Conservation (phyloP, 1,140 invertebrate genomes). For the Nomia melanderi region DNA sequence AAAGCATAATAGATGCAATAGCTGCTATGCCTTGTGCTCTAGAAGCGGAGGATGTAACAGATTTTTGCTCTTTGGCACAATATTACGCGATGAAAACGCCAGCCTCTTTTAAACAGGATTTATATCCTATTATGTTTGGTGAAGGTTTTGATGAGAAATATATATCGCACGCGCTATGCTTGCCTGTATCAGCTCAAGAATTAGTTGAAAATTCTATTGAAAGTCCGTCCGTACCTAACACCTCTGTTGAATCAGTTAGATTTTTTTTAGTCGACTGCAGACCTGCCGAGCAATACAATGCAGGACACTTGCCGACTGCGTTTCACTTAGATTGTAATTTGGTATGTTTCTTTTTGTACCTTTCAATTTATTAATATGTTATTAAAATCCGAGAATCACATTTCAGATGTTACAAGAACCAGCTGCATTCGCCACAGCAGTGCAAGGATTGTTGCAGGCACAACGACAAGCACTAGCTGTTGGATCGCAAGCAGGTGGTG, state of each 20-base stretch:
- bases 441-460: constrained; percentile 94
- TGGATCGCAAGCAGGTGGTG: constrained; percentile 93
- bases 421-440: constrained; percentile 95
- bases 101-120: constrained; percentile 92
- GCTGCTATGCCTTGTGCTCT: constrained; percentile 90
- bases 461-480: constrained; percentile 94
- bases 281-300: constrained; percentile 97
- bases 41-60: constrained; percentile 96
- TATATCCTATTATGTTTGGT: constrained; percentile 83
- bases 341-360: constrained; percentile 77
- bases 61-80: constrained; percentile 97
- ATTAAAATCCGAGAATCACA: neutral
- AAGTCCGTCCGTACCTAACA: constrained; percentile 81
- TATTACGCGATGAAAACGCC: constrained; percentile 97
- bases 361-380: constrained; percentile 12
- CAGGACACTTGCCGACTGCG: constrained; percentile 96
- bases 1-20: constrained; percentile 88
- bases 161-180: constrained; percentile 94
- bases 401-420: constrained; percentile 90
- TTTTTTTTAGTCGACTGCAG: constrained; percentile 99
- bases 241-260: constrained; percentile 83
- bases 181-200: constrained; percentile 95
- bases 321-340: constrained; percentile 99
- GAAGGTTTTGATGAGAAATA: constrained; percentile 79
- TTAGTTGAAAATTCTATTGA: constrained; percentile 89